These are phyloP conservation scores for Chorisops tibialis DNA, from an alignment of 2,888 invertebrate genomes.

Conservation along the genomic window DNA sequence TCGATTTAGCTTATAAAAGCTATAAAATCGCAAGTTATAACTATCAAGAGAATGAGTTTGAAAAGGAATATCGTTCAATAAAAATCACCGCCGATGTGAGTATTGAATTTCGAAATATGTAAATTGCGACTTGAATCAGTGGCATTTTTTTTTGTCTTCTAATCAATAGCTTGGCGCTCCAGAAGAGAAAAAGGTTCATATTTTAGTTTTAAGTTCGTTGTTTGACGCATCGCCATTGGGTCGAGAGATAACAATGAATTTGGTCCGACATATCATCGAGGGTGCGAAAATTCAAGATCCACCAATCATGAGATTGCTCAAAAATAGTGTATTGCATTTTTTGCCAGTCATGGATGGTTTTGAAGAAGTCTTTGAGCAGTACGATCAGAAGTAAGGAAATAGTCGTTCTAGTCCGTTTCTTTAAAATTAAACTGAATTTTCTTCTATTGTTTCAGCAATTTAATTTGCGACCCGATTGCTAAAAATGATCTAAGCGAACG, in stretches of 20 bases:
- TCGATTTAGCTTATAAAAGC: conserved; percentile 66
- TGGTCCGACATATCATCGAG: conserved; percentile 75
- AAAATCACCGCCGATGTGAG: conserved; percentile 70
- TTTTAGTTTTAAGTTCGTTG: conserved; percentile 79
- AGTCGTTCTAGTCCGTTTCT: background rate
- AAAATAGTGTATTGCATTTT: conserved; percentile 73
- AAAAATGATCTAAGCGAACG: conserved; percentile 64
- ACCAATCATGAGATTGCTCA: conserved; percentile 61
- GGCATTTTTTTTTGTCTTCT: background rate
- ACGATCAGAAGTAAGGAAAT: conserved; percentile 42
- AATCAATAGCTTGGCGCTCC: conserved; percentile 64
- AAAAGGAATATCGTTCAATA: conserved; percentile 65
- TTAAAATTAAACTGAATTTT: background rate
- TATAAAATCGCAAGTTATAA: conserved; percentile 67
- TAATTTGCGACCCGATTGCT: conserved; percentile 48
- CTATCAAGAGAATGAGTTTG: conserved; percentile 65
- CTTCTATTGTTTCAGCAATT: conserved; percentile 37
- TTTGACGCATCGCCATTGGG: conserved; percentile 79
- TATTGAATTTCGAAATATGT: conserved; percentile 27
- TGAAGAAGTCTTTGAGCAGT: conserved; percentile 41
- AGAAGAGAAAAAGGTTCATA: conserved; percentile 77
- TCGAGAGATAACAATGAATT: conserved; percentile 76
- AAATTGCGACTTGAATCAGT: background rate
- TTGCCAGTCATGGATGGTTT: conserved; percentile 59
- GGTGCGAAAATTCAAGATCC: conserved; percentile 70